Base-by-base conservation (phyloP, 2,797 vertebrate species). In the Pangasius macronema region DNA sequence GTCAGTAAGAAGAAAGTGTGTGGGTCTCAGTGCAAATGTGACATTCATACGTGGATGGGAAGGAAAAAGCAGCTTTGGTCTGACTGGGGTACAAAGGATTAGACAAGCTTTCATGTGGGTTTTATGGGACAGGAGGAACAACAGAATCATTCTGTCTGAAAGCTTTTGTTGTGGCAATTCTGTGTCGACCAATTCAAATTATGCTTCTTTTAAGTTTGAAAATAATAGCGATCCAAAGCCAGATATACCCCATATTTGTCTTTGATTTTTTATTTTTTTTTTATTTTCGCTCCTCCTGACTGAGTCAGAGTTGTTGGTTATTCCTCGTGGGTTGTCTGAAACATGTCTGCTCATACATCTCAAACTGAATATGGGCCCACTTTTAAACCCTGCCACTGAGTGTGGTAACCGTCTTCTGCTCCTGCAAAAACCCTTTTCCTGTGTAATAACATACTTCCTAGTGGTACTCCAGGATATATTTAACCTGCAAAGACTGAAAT, bases 361-460 rank as follows among this genome's bases (percentile, higher is more conserved):
- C 72, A 65, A 67, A 83, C 82, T 68, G 57, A 22, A 63, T 67
- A 77, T n/a, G 4, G 57, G n/a, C 65, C 20, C 55, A 76, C 70
- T 36, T 63, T 84, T 84, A 65, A 85, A 84, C 46, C 82, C 68
- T 79, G 80, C 88, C 42, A 87, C 55, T 61, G 85, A 87, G 75
- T 84, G 77, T 76, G 67, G 83, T 57, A 63, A 79, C 88, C 18
- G 39, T 82, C 67, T 81, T 67, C 33, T 81, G 42, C 85, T 83
- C 49, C 77, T 86, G 82, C 75, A 42, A 82, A 89, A 87, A 70
- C 75, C 80, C 80, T 83, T 77, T 75, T 86, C 68, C 76, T 39
- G 13, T 75, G 55, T 89, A 91, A 90, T 90, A 90, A 89, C 87
- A 91, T 67, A 76, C 79, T 88, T 91, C 86, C 75, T 89, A 55